Evolutionary conservation across 2,797 vertebrate genomes (phyloP).

Genomic region (Streptopelia turtur): DNA sequence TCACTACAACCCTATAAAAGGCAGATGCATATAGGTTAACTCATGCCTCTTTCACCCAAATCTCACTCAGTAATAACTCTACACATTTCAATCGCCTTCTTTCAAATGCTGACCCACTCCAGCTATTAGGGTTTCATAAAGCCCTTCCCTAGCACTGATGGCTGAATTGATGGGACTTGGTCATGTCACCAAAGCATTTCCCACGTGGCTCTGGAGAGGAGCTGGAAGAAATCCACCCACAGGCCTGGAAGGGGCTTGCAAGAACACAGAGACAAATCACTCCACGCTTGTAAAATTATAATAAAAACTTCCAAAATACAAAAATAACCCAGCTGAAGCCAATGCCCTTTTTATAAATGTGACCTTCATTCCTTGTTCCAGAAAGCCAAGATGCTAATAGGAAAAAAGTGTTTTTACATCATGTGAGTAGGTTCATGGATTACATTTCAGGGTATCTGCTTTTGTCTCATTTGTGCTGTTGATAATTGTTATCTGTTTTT

Average conservation of each 20-base stretch:
- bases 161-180: background rate
- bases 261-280: background rate
- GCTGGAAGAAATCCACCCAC: background rate
- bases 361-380: background rate
- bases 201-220: background rate
- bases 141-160: background rate
- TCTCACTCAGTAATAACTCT: background rate
- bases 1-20: background rate
- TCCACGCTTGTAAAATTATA: background rate
- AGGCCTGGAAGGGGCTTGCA: background rate
- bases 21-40: accelerated
- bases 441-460: background rate
- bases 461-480: background rate
- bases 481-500: background rate
- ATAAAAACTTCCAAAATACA: conserved; percentile 26
- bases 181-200: background rate
- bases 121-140: background rate
- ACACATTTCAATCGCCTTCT: background rate
- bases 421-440: background rate
- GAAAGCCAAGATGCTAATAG: background rate
- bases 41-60: background rate
- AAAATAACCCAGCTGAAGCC: background rate
- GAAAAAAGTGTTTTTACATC: background rate
- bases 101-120: background rate
- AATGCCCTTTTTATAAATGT: background rate